A percentile compares a stretch with the other conserved stretches of the same genome.
Evolutionary conservation across 2,888 invertebrate genomes (phyloP).

Genomic region (Blomia tropicalis): DNA sequence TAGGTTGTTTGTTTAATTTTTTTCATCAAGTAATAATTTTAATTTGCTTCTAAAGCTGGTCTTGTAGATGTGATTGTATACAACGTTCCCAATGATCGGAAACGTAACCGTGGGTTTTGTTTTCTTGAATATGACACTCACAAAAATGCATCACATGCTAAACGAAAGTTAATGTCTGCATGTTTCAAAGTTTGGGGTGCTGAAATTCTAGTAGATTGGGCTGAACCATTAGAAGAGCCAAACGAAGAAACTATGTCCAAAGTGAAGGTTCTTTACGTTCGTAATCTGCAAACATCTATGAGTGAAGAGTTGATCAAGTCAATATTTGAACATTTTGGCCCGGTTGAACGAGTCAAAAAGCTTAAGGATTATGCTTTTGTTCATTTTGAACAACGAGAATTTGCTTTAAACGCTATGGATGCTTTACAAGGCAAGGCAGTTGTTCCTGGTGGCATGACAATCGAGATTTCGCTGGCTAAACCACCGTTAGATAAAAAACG

Average conservation of each 20-base stretch:
- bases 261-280: constrained; percentile 93
- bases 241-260: constrained; percentile 98
- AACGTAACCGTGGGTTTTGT: constrained; percentile 98
- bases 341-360: constrained; percentile 94
- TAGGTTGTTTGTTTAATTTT: constrained; percentile 39
- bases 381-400: constrained; percentile 93
- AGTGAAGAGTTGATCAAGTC: constrained; percentile 90
- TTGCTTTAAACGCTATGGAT: constrained; percentile 67
- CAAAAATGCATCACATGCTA: constrained; percentile 93
- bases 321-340: constrained; percentile 79
- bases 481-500: constrained; percentile 98
- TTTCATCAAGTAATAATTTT: neutral
- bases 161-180: constrained; percentile 80
- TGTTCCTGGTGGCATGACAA: constrained; percentile 51
- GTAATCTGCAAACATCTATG: constrained; percentile 90
- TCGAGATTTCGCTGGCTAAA: constrained; percentile 94
- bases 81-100: constrained; percentile 95
- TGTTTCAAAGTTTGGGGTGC: constrained; percentile 94
- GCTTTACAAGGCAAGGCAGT: constrained; percentile 34
- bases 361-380: constrained; percentile 99
- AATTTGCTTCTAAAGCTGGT: constrained; percentile 54
- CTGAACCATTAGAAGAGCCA: constrained; percentile 97
- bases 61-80: constrained; percentile 97
- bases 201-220: constrained; percentile 99
- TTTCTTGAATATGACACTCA: constrained; percentile 99